Conservation (phyloP, 2,888 invertebrate genomes). For the Catotricha subobsoleta region DNA sequence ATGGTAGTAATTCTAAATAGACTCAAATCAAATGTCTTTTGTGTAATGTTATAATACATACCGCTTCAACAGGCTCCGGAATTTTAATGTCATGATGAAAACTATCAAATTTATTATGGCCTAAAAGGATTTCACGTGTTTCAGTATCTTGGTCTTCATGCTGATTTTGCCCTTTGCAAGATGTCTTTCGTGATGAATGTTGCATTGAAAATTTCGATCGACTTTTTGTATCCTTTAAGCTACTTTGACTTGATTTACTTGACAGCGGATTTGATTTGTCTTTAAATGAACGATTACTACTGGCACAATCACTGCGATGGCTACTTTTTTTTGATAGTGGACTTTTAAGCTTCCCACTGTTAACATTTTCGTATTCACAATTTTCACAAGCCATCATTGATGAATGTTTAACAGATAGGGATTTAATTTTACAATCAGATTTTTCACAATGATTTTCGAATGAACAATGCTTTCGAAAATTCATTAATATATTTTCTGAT, state of each 20-base stretch:
- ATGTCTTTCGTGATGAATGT: slow-evolving; percentile 16
- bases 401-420: too few species aligned
- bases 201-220: slow-evolving; percentile 17
- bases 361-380: neutral
- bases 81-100: slow-evolving; percentile 15
- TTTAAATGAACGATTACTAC: slow-evolving; percentile 1
- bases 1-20: too few species aligned
- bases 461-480: slow-evolving; percentile 14
- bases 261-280: slow-evolving; percentile 3
- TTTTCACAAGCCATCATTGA: too few species aligned
- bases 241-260: slow-evolving; percentile 13
- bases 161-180: slow-evolving; percentile 13
- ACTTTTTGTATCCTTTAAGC: slow-evolving; percentile 14
- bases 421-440: slow-evolving; percentile 5
- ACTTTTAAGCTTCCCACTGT: neutral
- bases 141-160: slow-evolving; percentile 13
- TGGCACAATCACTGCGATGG: neutral
- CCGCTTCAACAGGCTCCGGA: slow-evolving; percentile 19
- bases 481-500: slow-evolving; percentile 4
- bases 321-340: neutral
- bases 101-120: slow-evolving; percentile 13
- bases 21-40: too few species aligned
- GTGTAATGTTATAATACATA: too few species aligned
- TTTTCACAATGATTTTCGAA: slow-evolving; percentile 15
- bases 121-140: slow-evolving; percentile 15